Base-by-base conservation (phyloP, 2,113 vertebrate species). In the Amphilophus citrinellus region DNA sequence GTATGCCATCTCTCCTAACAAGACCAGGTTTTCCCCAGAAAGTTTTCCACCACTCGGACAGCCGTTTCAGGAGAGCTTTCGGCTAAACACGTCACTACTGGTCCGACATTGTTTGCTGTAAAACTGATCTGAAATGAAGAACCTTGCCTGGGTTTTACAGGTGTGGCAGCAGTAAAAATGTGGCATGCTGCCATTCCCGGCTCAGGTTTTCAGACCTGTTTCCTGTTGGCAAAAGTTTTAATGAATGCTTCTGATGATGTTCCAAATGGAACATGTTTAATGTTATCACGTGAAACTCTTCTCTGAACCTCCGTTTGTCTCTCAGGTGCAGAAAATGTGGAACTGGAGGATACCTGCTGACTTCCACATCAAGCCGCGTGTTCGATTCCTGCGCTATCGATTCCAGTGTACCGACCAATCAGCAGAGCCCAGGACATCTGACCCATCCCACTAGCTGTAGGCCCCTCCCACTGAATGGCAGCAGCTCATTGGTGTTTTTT, bases 261-360 rank as follows among this genome's bases (percentile, higher is more conserved):
- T 53, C 15, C 47, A 53, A 18, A 53, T 7, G 17, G 27, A 0
- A 53, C 18, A 1, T 20, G 32, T 73, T 73, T 32, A 53, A 53
- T 32, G 17, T n/a, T 73, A 15, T 71, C 15, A 50, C 20, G 24
- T 53, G 18, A 73, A 73, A 0, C 1, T 20, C 0, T 13, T n/a
- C 68, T 56, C 68, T 56, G 27, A 73, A 56, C n/a, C 47, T 56
- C 32, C 4, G 17, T 61, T 68, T 61, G 17, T 76, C 2, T 68
- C 73, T 50, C 87, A 96, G 96, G 94, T 97, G 89, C 96, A 95
- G 94, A 97, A 95, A 95, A 97, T 95, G 94, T 96, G 95, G 96
- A 96, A 95, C 93, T 96, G 95, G 96, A 96, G 94, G 96, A 96
- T 95, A 95, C 95, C 96, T 96, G 96, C 95, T 96, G 96, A 97